Evolutionary conservation across 1,140 invertebrate species (phyloP).

Genomic region (Fragariocoptes setiger): DNA sequence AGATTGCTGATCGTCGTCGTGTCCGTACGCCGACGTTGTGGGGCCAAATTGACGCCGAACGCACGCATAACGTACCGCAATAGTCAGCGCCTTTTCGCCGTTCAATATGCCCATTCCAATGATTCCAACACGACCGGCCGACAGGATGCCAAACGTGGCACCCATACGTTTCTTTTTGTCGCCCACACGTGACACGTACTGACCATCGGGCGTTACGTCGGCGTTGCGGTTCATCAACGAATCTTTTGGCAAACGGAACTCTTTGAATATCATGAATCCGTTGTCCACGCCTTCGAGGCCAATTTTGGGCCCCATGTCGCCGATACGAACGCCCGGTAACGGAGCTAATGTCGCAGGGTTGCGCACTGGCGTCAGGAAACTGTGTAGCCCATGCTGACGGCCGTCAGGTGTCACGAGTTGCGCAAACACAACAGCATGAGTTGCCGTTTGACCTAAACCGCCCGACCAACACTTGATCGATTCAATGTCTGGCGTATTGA

Average conservation of each 20-base stretch:
- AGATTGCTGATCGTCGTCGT: background rate
- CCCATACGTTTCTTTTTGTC: constrained; percentile 8
- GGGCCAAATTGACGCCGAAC: constrained; percentile 61
- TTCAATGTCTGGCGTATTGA: constrained; percentile 69
- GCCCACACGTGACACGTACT: constrained; percentile 28
- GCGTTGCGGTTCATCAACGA: constrained; percentile 52
- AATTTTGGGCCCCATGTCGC: constrained; percentile 61
- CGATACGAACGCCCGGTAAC: constrained; percentile 37
- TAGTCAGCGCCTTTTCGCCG: constrained; percentile 34
- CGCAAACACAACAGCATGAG: constrained; percentile 33
- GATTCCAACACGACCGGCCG: constrained; percentile 37
- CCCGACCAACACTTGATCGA: constrained; percentile 82
- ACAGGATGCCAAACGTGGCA: constrained; percentile 35
- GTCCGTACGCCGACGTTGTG: background rate
- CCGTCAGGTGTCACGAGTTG: constrained; percentile 28
- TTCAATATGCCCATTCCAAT: constrained; percentile 32
- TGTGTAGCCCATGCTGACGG: constrained; percentile 49
- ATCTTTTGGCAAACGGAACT: constrained; percentile 44
- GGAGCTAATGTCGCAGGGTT: constrained; percentile 36
- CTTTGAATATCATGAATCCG: constrained; percentile 54
- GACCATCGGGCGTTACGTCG: constrained; percentile 48
- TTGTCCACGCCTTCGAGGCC: constrained; percentile 65
- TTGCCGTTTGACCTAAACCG: constrained; percentile 52
- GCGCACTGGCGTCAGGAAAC: constrained; percentile 46
- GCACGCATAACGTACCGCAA: constrained; percentile 61